These are phyloP conservation scores for Hydrochoerus hydrochaeris DNA, from an alignment of 2,113 vertebrate species.

Conservation along the genomic window DNA sequence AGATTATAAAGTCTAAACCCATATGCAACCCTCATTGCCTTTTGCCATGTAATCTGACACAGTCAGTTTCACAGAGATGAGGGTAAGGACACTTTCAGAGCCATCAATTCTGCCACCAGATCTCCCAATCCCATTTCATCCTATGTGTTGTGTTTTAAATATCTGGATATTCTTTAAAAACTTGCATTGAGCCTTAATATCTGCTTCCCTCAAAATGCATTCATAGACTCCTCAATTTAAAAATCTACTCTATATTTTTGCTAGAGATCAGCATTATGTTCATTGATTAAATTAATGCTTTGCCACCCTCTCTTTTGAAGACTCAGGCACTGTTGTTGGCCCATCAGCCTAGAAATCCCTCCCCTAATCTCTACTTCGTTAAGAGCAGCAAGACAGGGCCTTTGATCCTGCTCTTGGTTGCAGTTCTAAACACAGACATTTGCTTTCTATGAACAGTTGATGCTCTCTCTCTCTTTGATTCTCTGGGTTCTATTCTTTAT, in stretches of 20 bases:
- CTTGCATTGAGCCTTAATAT: neutral
- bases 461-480: neutral
- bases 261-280: neutral
- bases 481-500: neutral
- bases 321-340: neutral
- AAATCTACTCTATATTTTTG: conserved; percentile 7
- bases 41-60: neutral
- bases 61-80: neutral
- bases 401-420: neutral
- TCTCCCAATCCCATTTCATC: neutral
- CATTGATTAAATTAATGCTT: neutral
- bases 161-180: conserved; percentile 3
- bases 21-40: neutral
- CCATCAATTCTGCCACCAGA: neutral
- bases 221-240: neutral
- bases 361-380: conserved; percentile 31
- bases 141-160: neutral
- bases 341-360: neutral
- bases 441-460: conserved; percentile 16
- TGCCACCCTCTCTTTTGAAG: conserved; percentile 23
- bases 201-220: neutral
- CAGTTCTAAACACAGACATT: neutral
- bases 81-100: neutral
- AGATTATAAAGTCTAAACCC: neutral
- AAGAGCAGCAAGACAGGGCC: neutral